A percentile compares a stretch with the other conserved stretches of the same genome.
phyloP scores from a whole-genome alignment of 1,140 invertebrate species.

The Drosophila gunungcola region DNA sequence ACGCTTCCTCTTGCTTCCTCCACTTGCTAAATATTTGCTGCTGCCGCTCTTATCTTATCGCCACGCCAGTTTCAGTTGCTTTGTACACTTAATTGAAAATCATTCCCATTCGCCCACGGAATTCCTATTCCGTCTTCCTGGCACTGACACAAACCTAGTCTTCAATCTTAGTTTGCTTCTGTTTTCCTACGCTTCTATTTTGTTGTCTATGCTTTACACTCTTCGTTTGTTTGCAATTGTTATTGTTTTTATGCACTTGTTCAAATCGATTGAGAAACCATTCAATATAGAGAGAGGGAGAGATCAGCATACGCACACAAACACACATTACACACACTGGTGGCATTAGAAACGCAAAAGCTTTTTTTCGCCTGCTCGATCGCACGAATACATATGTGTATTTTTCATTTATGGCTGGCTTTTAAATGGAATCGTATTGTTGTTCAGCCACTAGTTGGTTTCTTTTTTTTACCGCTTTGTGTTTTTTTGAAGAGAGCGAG shows the following conservation, averaged over 20 bases:
- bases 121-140: constrained; percentile 41
- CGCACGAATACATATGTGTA: constrained; percentile 24
- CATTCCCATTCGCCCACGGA: constrained; percentile 34
- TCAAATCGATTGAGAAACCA: constrained; percentile 74
- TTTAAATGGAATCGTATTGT: constrained; percentile 39
- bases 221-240: constrained; percentile 63
- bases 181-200: constrained; percentile 32
- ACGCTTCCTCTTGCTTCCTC: constrained; percentile 40
- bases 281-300: constrained; percentile 34
- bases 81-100: constrained; percentile 74
- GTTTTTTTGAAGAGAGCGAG: constrained; percentile 1
- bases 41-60: constrained; percentile 66
- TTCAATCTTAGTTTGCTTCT: constrained; percentile 28
- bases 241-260: constrained; percentile 79
- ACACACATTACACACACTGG: constrained; percentile 25
- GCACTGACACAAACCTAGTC: constrained; percentile 31
- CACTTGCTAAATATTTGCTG: constrained; percentile 53
- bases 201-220: constrained; percentile 51
- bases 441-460: constrained; percentile 27
- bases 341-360: constrained; percentile 37
- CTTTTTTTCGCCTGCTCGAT: constrained; percentile 44
- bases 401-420: constrained; percentile 34
- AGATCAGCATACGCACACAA: constrained; percentile 34
- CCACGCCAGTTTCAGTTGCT: constrained; percentile 20
- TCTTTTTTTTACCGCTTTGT: constrained; percentile 33